phyloP scores from a whole-genome alignment of 2,797 vertebrate species.

The Pangasius larnaudii region DNA sequence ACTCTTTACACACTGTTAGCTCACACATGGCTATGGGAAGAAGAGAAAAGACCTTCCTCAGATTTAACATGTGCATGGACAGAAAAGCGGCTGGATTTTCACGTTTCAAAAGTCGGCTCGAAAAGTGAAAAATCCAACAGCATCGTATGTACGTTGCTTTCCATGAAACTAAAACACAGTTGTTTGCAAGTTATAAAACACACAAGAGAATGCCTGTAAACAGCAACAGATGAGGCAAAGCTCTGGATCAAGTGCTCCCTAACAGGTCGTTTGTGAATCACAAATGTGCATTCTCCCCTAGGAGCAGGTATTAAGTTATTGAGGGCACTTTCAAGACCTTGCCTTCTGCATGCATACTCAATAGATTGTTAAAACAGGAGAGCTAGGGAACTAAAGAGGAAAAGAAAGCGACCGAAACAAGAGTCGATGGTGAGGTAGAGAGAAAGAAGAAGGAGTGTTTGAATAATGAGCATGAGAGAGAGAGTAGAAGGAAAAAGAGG shows the following conservation, averaged over 20 bases:
- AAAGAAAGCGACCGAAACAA: constrained; percentile 26
- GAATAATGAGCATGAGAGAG: constrained; percentile 44
- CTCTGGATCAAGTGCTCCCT: constrained; percentile 6
- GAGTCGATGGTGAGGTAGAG: constrained; percentile 5
- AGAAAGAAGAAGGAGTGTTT: constrained; percentile 30
- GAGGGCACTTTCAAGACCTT: constrained; percentile 21
- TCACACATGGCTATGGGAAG: neutral
- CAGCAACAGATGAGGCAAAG: constrained; percentile 19
- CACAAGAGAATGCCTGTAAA: neutral
- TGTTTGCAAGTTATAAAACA: neutral
- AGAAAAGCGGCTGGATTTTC: neutral
- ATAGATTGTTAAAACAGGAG: constrained; percentile 22
- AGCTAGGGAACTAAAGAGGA: neutral
- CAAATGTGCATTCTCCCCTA: constrained; percentile 41
- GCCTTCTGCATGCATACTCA: constrained; percentile 32
- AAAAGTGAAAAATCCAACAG: neutral
- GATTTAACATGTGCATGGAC: neutral
- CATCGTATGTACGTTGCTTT: neutral
- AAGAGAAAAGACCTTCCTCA: neutral
- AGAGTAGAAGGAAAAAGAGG: constrained; percentile 44
- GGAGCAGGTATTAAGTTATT: constrained; percentile 41
- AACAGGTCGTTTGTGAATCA: constrained; percentile 37
- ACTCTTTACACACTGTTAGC: neutral
- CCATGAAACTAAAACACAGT: neutral
- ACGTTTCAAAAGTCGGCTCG: neutral